These are phyloP conservation scores for Macrophya annulata DNA, from an alignment of 2,888 invertebrate species.

Conservation along the genomic window DNA sequence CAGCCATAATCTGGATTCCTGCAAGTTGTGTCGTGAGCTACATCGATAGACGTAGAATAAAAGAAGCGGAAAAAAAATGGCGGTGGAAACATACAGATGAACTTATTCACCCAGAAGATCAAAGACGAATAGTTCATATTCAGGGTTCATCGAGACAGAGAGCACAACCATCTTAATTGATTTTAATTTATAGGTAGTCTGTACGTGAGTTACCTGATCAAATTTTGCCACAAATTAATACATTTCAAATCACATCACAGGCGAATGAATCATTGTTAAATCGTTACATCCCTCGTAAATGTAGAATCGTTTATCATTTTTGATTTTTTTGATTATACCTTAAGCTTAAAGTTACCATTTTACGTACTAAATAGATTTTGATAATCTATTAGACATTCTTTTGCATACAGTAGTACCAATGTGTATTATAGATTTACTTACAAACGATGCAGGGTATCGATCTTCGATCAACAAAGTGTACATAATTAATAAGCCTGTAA, in stretches of 20 bases:
- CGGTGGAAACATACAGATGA: slow-evolving; percentile 87
- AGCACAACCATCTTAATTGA: slow-evolving; percentile 38
- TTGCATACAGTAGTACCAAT: background rate
- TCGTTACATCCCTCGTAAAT: background rate
- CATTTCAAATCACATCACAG: slow-evolving; percentile 7
- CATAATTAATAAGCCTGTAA: background rate
- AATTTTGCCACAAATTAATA: background rate
- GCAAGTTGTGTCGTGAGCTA: slow-evolving; percentile 94
- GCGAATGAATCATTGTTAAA: background rate
- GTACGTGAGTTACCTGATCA: background rate
- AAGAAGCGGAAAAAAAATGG: slow-evolving; percentile 86
- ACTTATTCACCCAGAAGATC: slow-evolving; percentile 88
- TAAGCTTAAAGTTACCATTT: slow-evolving; percentile 36
- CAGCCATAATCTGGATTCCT: slow-evolving; percentile 97
- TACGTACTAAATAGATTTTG: background rate
- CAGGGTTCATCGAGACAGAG: slow-evolving; percentile 74
- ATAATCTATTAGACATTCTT: background rate
- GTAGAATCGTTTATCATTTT: background rate
- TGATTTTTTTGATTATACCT: slow-evolving; percentile 15
- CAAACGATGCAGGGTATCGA: background rate
- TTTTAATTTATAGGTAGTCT: background rate
- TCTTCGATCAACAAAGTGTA: background rate
- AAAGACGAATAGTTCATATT: slow-evolving; percentile 86
- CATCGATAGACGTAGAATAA: slow-evolving; percentile 89
- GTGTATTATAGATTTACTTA: background rate